Conservation (phyloP, 2,888 invertebrate species). For the Chloroclystis v-ata region DNA sequence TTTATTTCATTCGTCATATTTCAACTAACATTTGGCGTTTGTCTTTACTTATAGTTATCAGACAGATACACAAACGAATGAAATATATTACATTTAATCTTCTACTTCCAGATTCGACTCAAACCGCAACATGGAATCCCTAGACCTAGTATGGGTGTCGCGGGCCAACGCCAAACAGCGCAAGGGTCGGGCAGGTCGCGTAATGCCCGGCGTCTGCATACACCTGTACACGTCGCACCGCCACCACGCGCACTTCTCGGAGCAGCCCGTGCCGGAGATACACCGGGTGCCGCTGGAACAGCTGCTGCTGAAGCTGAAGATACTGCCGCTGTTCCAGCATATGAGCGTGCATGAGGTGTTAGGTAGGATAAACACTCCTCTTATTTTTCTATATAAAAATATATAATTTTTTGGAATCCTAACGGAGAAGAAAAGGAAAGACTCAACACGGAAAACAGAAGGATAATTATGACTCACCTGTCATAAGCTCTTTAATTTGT, state of each 20-base stretch:
- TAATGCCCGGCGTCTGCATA: slow-evolving; percentile 91
- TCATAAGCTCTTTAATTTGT: no score
- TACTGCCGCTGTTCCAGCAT: slow-evolving; percentile 74
- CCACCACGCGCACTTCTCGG: slow-evolving; percentile 80
- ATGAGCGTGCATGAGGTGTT: slow-evolving; percentile 75
- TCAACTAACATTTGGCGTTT: no score
- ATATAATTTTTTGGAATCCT: no score
- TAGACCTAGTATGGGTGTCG: slow-evolving; percentile 94
- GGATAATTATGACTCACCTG: no score
- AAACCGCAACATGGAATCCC: slow-evolving; percentile 90
- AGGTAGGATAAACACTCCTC: no score
- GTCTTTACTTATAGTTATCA: no score
- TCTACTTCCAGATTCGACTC: slow-evolving; percentile 82
- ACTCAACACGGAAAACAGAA: no score
- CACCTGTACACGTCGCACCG: slow-evolving; percentile 90
- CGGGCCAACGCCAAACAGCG: slow-evolving; percentile 93
- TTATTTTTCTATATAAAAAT: no score
- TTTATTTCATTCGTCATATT: no score
- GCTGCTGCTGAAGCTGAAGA: slow-evolving; percentile 85
- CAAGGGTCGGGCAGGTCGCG: slow-evolving; percentile 93
- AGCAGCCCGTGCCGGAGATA: slow-evolving; percentile 92
- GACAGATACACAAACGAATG: no score
- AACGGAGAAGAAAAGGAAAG: no score
- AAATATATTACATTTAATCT: no score
- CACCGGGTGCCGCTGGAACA: slow-evolving; percentile 93